Base-by-base conservation (phyloP, 1,140 invertebrate species). In the Thereuonema tuberculata region DNA sequence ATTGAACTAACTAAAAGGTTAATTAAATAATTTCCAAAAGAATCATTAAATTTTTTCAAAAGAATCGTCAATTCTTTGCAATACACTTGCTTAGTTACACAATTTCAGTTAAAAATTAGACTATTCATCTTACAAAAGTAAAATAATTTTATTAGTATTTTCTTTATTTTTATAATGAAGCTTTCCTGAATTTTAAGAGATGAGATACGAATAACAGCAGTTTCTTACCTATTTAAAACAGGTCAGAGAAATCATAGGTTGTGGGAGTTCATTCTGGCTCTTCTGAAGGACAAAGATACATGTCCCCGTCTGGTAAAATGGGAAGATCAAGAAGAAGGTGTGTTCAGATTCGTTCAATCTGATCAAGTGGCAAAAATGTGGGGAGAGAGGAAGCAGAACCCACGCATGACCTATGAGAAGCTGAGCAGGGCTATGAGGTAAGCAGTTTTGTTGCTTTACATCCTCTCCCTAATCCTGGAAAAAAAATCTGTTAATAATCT, bases 391-490 rank as follows among this genome's bases (percentile, higher is more conserved):
- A 64, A 72, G 77, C 85, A 87, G 69, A 94, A 95, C 70, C 82
- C 83, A 26, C 83, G 85, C 68, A 94, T 94, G 91, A 93, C 86
- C 20, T 95, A 93, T 70, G 91, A 93, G 70, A 95, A 95, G 73
- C 81, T 94, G 62, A 92, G 87, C 74, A 72, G 91, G 66, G 91
- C 91, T 3, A 93, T 95, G 89, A 82, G 91, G 82, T 89, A 75
- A 71, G 65, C 20, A n/a, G n/a, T n/a, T n/a, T n/a, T n/a, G n/a
- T n/a, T n/a, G n/a, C n/a, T n/a, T n/a, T n/a, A n/a, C 37, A n/a
- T n/a, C 15, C 37, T 56, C 20, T n/a, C n/a, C n/a, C n/a, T n/a
- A n/a, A n/a, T n/a, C n/a, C n/a, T n/a, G n/a, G n/a, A n/a, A n/a
- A n/a, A n/a, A n/a, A n/a, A n/a, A n/a, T n/a, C n/a, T n/a, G n/a